phyloP scores from a whole-genome alignment of 2,113 vertebrate species.

The Stegastes partitus region DNA sequence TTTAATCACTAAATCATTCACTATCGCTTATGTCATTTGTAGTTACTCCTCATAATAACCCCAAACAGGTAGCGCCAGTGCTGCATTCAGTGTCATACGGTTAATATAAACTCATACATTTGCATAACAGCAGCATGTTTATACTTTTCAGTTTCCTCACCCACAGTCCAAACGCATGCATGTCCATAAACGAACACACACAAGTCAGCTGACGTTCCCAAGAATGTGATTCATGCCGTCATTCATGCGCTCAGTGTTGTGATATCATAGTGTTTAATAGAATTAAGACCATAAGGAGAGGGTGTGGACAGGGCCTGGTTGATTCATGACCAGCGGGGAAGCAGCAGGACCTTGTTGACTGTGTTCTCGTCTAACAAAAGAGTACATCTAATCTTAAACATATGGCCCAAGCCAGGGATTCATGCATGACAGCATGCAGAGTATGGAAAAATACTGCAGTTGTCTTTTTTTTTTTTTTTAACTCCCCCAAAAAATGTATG shows the following conservation, averaged over 20 bases:
- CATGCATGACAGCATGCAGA: constrained; percentile 66
- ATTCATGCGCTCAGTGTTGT: constrained; percentile 10
- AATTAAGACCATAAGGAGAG: constrained; percentile 44
- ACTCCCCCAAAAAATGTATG: constrained; percentile 26
- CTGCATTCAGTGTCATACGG: too few relatives aligned
- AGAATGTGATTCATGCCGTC: neutral
- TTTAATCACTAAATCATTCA: too few relatives aligned
- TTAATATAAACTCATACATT: too few relatives aligned
- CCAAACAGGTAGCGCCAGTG: too few relatives aligned
- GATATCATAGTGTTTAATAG: constrained; percentile 38
- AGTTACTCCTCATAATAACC: too few relatives aligned
- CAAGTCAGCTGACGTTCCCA: neutral
- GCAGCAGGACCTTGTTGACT: constrained; percentile 69
- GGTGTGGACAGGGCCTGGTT: constrained; percentile 59
- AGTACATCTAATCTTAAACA: constrained; percentile 83
- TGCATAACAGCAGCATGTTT: too few relatives aligned
- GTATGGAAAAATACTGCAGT: constrained; percentile 67
- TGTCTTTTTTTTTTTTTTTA: constrained; percentile 51
- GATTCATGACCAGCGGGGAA: constrained; percentile 70
- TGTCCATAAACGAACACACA: neutral
- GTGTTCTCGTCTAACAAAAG: constrained; percentile 70
- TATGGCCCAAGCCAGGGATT: constrained; percentile 64
- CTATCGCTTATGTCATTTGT: too few relatives aligned
- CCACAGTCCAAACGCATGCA: too few relatives aligned
- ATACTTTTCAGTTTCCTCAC: neutral